Evolutionary conservation across 30 jellyfish, hydroid and myxozoan species (phyloP).

Genomic region (Rhopilema esculentum): DNA sequence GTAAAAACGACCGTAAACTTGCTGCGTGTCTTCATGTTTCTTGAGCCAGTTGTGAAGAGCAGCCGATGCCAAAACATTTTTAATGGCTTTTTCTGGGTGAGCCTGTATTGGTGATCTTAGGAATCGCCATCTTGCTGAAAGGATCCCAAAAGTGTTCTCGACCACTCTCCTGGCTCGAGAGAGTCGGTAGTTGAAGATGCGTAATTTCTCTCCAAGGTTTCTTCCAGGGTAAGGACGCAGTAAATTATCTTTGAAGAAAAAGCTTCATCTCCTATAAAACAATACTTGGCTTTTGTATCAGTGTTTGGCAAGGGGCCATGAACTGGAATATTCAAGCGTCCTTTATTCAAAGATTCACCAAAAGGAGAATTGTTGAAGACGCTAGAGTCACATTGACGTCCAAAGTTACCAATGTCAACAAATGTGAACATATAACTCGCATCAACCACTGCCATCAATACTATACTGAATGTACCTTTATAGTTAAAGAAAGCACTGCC

Average conservation of each 20-base stretch:
- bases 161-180: conserved; percentile 48
- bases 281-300: not conserved
- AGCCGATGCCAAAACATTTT: conserved; percentile 6
- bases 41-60: conserved; percentile 55
- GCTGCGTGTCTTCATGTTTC: conserved; percentile 15
- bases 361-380: conserved; percentile 18
- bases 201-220: no score
- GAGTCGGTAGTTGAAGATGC: conserved; percentile 12
- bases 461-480: conserved; percentile 25
- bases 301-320: conserved; percentile 28
- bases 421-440: conserved; percentile 30
- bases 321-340: not conserved
- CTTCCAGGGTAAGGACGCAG: conserved; percentile 10
- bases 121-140: conserved; percentile 9
- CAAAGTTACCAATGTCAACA: conserved; percentile 49
- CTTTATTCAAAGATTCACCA: conserved; percentile 22
- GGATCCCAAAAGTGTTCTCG: conserved; percentile 29
- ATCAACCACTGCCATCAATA: conserved; percentile 47
- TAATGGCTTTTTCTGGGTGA: conserved; percentile 18
- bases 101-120: conserved; percentile 3
- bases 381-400: conserved; percentile 35
- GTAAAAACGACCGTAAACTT: conserved; percentile 21
- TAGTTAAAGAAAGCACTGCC: conserved; percentile 27
- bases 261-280: not conserved
- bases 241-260: not conserved